Conservation (phyloP, 2,113 vertebrate species). For the Maccullochella peelii region DNA sequence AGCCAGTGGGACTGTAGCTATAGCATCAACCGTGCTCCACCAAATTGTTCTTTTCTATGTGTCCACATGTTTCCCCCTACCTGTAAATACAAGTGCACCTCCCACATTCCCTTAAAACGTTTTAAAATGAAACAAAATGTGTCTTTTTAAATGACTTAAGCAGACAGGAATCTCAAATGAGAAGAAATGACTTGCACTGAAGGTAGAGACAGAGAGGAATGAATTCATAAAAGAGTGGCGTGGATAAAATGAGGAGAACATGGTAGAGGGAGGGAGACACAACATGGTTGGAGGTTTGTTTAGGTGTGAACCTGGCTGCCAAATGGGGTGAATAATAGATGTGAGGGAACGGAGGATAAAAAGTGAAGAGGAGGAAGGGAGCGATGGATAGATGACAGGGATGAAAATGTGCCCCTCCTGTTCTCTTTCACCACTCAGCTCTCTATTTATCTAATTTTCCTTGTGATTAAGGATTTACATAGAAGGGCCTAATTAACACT, state of each 20-base stretch:
- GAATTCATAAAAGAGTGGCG: background rate
- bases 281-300: slow-evolving; percentile 52
- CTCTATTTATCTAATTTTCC: slow-evolving; percentile 21
- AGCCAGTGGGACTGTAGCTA: too few species aligned
- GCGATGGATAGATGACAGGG: slow-evolving; percentile 36
- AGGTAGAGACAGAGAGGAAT: background rate
- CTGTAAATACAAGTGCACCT: too few species aligned
- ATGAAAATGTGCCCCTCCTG: slow-evolving; percentile 39
- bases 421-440: slow-evolving; percentile 19
- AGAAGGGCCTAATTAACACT: background rate
- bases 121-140: background rate
- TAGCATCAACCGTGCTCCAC: too few species aligned
- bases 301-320: slow-evolving; percentile 54
- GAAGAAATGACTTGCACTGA: background rate
- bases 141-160: background rate
- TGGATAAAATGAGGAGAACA: slow-evolving; percentile 11
- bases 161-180: background rate
- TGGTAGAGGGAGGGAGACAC: background rate
- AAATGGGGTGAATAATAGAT: slow-evolving; percentile 74
- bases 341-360: slow-evolving; percentile 59
- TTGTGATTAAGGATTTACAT: slow-evolving; percentile 25
- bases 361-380: slow-evolving; percentile 34
- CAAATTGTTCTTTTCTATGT: too few species aligned
- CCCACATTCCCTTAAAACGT: background rate
- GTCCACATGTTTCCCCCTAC: too few species aligned